phyloP scores from a whole-genome alignment of 23 tunicate species.

The Halocynthia aurantium region DNA sequence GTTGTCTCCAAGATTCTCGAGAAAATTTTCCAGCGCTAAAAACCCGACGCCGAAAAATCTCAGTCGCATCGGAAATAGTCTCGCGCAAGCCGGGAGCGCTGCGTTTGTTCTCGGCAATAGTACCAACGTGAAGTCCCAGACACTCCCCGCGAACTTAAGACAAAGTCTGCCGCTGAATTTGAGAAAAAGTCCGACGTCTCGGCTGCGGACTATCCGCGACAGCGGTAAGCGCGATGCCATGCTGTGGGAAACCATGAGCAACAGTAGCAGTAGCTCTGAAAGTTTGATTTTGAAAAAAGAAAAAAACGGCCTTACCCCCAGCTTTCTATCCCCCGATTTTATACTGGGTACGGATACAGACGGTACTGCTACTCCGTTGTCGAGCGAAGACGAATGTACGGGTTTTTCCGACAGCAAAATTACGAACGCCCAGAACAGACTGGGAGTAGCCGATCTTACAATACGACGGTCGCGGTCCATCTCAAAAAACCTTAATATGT shows the following conservation, averaged over 20 bases:
- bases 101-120: conserved; percentile 11
- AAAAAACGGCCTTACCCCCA: neutral
- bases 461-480: neutral
- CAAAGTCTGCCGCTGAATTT: neutral
- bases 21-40: conserved; percentile 7
- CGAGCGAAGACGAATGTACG: conserved; percentile 59
- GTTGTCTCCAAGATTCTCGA: conserved; percentile 9
- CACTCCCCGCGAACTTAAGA: neutral
- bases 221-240: conserved; percentile 2
- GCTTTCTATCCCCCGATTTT: neutral
- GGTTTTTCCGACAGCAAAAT: neutral
- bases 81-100: neutral
- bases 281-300: conserved; percentile 11
- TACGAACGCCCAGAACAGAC: neutral
- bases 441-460: neutral
- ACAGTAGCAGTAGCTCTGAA: conserved; percentile 26
- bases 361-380: conserved; percentile 26
- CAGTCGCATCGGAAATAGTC: conserved; percentile 5
- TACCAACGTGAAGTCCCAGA: neutral
- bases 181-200: neutral
- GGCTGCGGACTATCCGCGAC: conserved; percentile 7
- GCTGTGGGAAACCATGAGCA: conserved; percentile 10
- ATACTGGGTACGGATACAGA: conserved; percentile 14
- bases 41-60: neutral
- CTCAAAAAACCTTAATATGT: neutral